Base-by-base conservation (phyloP, 2,888 invertebrate species). In the Julus scandinavius region DNA sequence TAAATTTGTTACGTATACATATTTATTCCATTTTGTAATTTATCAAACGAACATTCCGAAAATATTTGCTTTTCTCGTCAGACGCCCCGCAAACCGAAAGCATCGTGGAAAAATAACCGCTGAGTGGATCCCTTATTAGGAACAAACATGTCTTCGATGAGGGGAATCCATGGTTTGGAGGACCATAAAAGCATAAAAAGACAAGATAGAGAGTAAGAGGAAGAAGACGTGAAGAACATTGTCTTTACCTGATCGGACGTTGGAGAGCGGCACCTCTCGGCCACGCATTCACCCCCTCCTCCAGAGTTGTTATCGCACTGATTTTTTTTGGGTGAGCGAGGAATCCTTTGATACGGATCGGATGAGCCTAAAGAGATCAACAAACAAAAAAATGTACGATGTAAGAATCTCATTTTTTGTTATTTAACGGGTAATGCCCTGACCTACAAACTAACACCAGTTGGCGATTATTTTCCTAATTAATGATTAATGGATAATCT, bases 231-330 rank as follows among this genome's bases (percentile, higher is more conserved):
- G 63, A 72, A 7, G 29, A 29, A 29, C 2, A 7, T 72, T 29
- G n/a, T 72, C 87, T 85, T 88, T 91, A 97, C 97, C 96, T 97
- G 97, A 93, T 97, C 97, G 92, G 96, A 96, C 92, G 96, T 96
- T 91, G 97, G 97, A n/a, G 93, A 93, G 41, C 90, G 89, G 89
- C 90, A 91, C 83, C 91, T 89, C 85, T 91, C 91, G 40, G 88
- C 87, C 86, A 88, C 89, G 17, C 45, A 85, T n/a, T 85, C 85
- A 29, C 72, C 72, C 17, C 45, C 41, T 87, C 90, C 91, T 89
- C 90, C 89, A 45, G 89, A 72, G 86, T 89, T 89, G 80, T 90
- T 90, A 40, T 91, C 90, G 49, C 88, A 89, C 87, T 90, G 89
- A 58, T 92, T 92, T 89, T 91, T 91, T 92, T 96, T 96, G 40